Conservation (phyloP, 2,888 invertebrate species). For the Amphipyra berbera region DNA sequence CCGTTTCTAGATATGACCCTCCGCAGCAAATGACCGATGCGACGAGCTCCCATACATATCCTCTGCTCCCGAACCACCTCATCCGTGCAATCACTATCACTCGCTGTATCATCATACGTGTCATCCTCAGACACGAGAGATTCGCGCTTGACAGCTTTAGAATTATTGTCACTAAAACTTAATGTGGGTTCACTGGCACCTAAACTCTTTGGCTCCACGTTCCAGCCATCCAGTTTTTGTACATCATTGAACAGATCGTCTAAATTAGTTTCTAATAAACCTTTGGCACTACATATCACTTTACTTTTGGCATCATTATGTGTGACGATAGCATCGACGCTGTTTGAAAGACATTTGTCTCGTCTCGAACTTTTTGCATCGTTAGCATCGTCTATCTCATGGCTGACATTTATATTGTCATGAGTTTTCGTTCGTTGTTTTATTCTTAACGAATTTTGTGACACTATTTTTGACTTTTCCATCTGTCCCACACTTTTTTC, state of each 20-base stretch:
- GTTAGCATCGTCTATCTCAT: slow-evolving; percentile 65
- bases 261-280: slow-evolving; percentile 88
- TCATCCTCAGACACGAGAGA: slow-evolving; percentile 84
- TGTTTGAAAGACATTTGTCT: slow-evolving; percentile 81
- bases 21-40: slow-evolving; percentile 83
- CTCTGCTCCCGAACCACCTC: slow-evolving; percentile 82
- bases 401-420: slow-evolving; percentile 72
- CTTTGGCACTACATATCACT: slow-evolving; percentile 89
- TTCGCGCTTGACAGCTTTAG: slow-evolving; percentile 73
- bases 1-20: slow-evolving; percentile 87
- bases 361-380: slow-evolving; percentile 70
- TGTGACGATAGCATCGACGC: slow-evolving; percentile 81
- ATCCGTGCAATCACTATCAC: slow-evolving; percentile 84
- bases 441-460: slow-evolving; percentile 78
- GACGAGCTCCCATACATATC: slow-evolving; percentile 85
- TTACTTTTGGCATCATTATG: slow-evolving; percentile 81
- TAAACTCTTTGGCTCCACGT: slow-evolving; percentile 79
- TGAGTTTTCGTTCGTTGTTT: slow-evolving; percentile 81
- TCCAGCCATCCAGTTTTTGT: slow-evolving; percentile 76
- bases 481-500: slow-evolving; percentile 65
- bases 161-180: slow-evolving; percentile 73
- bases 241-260: slow-evolving; percentile 85
- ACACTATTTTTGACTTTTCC: slow-evolving; percentile 68
- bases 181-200: slow-evolving; percentile 86
- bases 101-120: slow-evolving; percentile 81